Conservation (phyloP, 2,113 vertebrate species). For the Bambusicola thoracicus region DNA sequence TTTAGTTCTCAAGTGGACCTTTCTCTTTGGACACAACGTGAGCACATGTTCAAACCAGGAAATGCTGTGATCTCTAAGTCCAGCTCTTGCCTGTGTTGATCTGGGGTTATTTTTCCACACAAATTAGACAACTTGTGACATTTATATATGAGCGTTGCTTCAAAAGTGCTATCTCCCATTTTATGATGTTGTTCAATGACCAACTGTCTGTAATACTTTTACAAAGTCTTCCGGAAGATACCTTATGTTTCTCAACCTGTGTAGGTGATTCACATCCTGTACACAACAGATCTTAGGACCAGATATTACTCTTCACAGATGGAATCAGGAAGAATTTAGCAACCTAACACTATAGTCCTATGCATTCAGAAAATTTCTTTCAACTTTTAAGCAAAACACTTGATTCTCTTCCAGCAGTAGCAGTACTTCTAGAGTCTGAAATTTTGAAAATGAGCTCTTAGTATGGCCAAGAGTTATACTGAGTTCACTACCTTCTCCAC, state of each 20-base stretch:
- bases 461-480: neutral
- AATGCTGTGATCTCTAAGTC: neutral
- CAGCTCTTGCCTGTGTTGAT: fast-evolving
- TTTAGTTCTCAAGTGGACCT: neutral
- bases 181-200: too few relatives aligned
- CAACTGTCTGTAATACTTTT: neutral
- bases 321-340: neutral
- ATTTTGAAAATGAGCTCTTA: neutral
- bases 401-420: neutral
- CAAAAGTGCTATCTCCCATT: too few relatives aligned
- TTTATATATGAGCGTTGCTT: neutral
- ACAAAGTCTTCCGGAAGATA: neutral
- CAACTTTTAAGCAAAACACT: neutral
- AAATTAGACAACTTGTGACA: neutral
- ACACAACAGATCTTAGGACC: neutral
- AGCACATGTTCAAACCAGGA: neutral
- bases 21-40: neutral
- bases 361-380: neutral
- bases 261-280: neutral
- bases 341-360: neutral
- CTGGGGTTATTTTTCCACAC: neutral
- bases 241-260: neutral
- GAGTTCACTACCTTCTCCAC: neutral
- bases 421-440: neutral
- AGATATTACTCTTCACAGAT: neutral